Percentiles rank a stretch among this genome's conserved stretches.
phyloP scores from a whole-genome alignment of 2,888 invertebrate species.

The Plutella xylostella region DNA sequence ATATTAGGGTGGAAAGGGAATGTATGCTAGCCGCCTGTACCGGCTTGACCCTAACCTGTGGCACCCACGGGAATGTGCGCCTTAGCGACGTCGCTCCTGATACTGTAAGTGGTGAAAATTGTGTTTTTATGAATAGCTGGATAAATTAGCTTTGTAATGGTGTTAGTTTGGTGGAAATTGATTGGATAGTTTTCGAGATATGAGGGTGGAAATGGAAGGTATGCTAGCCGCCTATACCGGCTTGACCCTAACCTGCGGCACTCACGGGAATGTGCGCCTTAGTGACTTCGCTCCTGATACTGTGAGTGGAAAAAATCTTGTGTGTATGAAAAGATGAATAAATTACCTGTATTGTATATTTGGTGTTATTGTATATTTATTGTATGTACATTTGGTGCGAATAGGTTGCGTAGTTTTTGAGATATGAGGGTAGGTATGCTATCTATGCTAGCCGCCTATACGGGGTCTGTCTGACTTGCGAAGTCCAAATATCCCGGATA shows the following conservation, averaged over 20 bases:
- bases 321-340: no score
- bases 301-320: slow-evolving; percentile 66
- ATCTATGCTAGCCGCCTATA: slow-evolving; percentile 92
- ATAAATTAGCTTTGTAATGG: no score
- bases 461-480: slow-evolving; percentile 76
- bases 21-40: slow-evolving; percentile 92
- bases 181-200: no score
- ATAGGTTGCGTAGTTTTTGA: no score
- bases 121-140: no score
- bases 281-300: slow-evolving; percentile 93
- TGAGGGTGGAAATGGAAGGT: no score
- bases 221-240: slow-evolving; percentile 87
- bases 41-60: slow-evolving; percentile 74
- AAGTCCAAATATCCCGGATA: slow-evolving; percentile 93
- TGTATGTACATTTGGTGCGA: no score
- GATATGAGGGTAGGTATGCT: no score
- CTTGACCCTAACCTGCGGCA: slow-evolving; percentile 75
- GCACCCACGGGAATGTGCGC: slow-evolving; percentile 80
- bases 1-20: no score
- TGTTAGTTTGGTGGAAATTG: no score
- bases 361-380: no score
- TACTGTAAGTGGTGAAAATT: slow-evolving; percentile 75
- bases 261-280: slow-evolving; percentile 81
- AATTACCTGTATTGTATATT: no score
- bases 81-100: slow-evolving; percentile 92